Base-by-base conservation (phyloP, 2,113 vertebrate genomes). In the Strix uralensis region DNA sequence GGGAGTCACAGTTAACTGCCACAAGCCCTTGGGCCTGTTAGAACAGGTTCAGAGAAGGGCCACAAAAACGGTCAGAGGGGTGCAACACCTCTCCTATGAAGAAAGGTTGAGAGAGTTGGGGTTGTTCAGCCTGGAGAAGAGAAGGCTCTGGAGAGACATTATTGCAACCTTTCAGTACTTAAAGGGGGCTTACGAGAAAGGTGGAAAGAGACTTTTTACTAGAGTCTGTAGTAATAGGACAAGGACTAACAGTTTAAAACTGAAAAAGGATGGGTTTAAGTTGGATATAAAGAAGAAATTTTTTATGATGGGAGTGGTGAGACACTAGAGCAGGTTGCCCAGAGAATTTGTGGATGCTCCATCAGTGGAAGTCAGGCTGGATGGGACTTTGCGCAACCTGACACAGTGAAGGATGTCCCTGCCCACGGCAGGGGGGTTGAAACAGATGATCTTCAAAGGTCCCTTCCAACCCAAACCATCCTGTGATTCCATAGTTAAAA, bases 391-490 rank as follows among this genome's bases (percentile, higher is more conserved):
- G 57, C 58, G 42, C 42, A 63, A 25, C 5, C 36, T 38, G n/a
- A 16, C 55, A 32, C 7, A 42, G 58, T 34, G 26, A 14, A 59
- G 59, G 36, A n/a, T 38, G 11, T 40, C 13, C 25, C 25, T 51
- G 27, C 14, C 5, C 6, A 25, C 0, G 0, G 44, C n/a, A 86
- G 13, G 18, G 23, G 42, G 3, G 1, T 19, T 51, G 32, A 8
- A 59, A 26, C 19, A 51, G 26, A 22, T 72, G 38, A 13, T 7
- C 17, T 55, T 69, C 29, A 69, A 79, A 77, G 2, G 30, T 44
- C 8, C 19, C 5, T 66, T 81, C 22, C 9, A 46, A 52, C 20
- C 2, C 4, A 71, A 84, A 57, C 11, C 25, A 36, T 13, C 12
- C 30, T 40, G 18, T 61, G 47, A 71, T 47, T 70, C 52, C 34